phyloP scores from a whole-genome alignment of 2,113 vertebrate genomes.

The Chloropsis hardwickii region DNA sequence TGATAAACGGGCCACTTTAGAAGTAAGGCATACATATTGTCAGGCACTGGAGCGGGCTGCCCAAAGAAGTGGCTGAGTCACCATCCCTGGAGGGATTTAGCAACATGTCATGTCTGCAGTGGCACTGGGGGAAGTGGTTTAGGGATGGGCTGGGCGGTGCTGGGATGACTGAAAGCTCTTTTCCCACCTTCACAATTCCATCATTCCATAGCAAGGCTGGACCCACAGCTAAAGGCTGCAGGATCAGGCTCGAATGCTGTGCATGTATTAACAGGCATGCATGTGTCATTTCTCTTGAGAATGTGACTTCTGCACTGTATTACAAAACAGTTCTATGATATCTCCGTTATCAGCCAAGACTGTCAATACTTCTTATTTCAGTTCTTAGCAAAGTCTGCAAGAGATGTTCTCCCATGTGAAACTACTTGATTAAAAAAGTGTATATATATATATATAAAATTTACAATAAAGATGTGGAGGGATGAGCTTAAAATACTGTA shows the following conservation, averaged over 20 bases:
- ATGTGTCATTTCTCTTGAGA: background rate
- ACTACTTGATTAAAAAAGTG: background rate
- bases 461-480: background rate
- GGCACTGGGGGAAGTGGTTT: background rate
- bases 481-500: background rate
- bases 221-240: background rate
- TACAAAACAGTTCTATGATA: background rate
- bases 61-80: background rate
- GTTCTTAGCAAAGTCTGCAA: background rate
- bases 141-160: background rate
- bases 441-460: too few species aligned
- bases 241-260: background rate
- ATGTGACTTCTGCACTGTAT: background rate
- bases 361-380: background rate
- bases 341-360: background rate
- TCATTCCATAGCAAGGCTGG: background rate
- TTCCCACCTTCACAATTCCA: background rate
- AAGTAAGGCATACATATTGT: rapidly evolving
- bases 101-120: background rate
- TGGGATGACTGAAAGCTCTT: background rate
- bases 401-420: background rate
- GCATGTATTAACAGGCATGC: background rate
- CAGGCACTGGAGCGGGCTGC: background rate
- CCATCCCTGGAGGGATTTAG: background rate
- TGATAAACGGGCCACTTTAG: background rate